Conservation (phyloP, 2,113 vertebrate species). For the Nematolebias whitei region DNA sequence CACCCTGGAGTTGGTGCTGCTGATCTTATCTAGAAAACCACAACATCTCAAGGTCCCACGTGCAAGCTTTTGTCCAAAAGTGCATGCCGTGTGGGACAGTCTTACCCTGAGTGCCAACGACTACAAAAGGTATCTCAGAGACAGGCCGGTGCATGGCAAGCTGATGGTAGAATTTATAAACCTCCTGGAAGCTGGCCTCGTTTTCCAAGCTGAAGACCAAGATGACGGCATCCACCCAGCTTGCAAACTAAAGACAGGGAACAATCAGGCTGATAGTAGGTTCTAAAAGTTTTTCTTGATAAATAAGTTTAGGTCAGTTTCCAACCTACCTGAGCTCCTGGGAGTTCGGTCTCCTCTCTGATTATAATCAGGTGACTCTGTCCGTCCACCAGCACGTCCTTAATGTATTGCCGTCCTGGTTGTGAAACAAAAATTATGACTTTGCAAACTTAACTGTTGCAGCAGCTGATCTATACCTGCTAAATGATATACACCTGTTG, state of each 20-base stretch:
- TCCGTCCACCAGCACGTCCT: slow-evolving; percentile 83
- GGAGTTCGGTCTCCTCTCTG: slow-evolving; percentile 90
- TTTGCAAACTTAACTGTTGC: neutral
- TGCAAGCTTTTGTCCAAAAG: neutral
- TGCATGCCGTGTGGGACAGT: neutral
- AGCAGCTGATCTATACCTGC: too few relatives aligned
- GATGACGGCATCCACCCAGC: slow-evolving; percentile 93
- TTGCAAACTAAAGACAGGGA: slow-evolving; percentile 82
- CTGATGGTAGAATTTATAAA: slow-evolving; percentile 86
- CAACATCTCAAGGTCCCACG: neutral
- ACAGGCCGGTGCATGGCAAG: slow-evolving; percentile 83
- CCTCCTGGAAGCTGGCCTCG: slow-evolving; percentile 92
- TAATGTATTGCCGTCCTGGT: slow-evolving; percentile 92
- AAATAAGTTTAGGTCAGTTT: neutral
- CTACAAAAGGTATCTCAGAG: slow-evolving; percentile 81
- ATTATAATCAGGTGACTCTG: slow-evolving; percentile 90
- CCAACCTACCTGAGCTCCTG: slow-evolving; percentile 84
- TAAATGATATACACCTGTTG: too few relatives aligned
- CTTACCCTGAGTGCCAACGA: slow-evolving; percentile 95
- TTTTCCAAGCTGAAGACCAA: slow-evolving; percentile 98
- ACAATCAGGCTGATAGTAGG: neutral
- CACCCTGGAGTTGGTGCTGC: slow-evolving; percentile 87
- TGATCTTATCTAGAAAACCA: slow-evolving; percentile 88
- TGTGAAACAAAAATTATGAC: neutral
- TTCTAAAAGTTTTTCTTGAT: neutral